These are phyloP conservation scores for Pholis gunnellus DNA, from an alignment of 2,113 vertebrate species.

Conservation along the genomic window DNA sequence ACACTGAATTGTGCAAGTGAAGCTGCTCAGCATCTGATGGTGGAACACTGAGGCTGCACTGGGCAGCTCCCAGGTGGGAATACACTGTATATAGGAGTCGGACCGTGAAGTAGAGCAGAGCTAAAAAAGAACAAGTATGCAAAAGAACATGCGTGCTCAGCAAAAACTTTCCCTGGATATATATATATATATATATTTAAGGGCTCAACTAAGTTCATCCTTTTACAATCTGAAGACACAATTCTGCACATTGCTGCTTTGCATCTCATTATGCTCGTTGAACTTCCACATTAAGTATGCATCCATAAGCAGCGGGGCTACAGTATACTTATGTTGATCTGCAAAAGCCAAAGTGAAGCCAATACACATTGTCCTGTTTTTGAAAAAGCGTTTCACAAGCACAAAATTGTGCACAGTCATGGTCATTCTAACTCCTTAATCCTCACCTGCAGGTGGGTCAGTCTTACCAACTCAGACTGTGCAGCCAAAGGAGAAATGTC, in stretches of 20 bases:
- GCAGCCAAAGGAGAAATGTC: neutral
- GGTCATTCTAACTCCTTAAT: constrained; percentile 25
- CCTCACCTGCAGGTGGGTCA: neutral
- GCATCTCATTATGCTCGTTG: constrained; percentile 60
- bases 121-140: constrained; percentile 50
- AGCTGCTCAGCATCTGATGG: neutral
- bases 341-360: constrained; percentile 35
- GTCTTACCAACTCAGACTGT: neutral
- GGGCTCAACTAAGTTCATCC: constrained; percentile 59
- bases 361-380: neutral
- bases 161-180: constrained; percentile 60
- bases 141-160: constrained; percentile 68
- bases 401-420: neutral
- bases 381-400: neutral
- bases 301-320: constrained; percentile 17
- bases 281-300: constrained; percentile 36
- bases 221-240: constrained; percentile 60
- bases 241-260: constrained; percentile 51
- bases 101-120: constrained; percentile 39
- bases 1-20: neutral
- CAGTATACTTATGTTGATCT: constrained; percentile 36
- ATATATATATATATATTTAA: constrained; percentile 26
- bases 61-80: constrained; percentile 33
- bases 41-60: neutral
- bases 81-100: constrained; percentile 13